Evolutionary conservation across 2,888 invertebrate species (phyloP).

Genomic region (Polyommatus icarus): DNA sequence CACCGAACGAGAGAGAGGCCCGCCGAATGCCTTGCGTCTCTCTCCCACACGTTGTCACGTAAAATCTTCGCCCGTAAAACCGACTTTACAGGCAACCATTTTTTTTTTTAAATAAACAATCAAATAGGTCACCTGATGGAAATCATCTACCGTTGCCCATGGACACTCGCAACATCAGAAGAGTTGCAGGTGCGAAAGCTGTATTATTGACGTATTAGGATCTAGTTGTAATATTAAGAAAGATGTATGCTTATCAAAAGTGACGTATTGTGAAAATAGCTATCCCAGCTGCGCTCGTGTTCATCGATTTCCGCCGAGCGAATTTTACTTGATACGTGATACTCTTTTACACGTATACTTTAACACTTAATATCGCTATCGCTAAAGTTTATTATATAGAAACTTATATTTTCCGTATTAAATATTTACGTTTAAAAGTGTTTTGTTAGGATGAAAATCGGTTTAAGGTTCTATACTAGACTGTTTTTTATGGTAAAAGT

Average conservation of each 20-base stretch:
- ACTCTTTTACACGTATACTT: neutral
- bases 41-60: no score
- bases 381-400: neutral
- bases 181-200: neutral
- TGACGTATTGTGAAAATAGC: neutral
- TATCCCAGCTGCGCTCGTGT: neutral
- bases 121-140: no score
- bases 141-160: no score
- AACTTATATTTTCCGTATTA: neutral
- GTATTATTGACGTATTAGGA: neutral
- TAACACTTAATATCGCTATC: neutral
- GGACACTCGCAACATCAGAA: no score
- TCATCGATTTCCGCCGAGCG: neutral
- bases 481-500: neutral
- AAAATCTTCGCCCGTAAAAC: no score
- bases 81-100: no score
- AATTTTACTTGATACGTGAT: conserved; percentile 15
- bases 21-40: no score
- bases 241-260: conserved; percentile 31
- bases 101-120: no score
- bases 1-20: no score
- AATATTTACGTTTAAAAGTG: neutral
- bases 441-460: no score
- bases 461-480: neutral
- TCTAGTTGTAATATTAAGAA: neutral